Evolutionary conservation across 2,113 vertebrate genomes (phyloP), one percentile per base, ranked within the genome.

Genomic region (Phyllopteryx taeniolatus): DNA sequence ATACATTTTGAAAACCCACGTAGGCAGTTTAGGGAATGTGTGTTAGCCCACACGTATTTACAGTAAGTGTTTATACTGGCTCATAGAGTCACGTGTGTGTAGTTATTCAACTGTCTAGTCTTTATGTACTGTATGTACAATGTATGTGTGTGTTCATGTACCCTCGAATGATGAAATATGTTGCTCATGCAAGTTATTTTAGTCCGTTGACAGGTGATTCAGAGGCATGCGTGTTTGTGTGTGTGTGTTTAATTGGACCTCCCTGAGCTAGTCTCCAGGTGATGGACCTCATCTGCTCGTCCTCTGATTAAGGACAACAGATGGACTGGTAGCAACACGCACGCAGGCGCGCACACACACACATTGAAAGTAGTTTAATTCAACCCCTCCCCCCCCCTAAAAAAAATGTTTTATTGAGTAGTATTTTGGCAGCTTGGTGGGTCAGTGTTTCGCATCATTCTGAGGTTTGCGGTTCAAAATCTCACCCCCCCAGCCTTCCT

Each of bases 271-370:
- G 80, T 86, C 88, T 91, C 80, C 86, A 89, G 90, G 90, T 90
- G 85, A 90, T 17, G 75, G 84, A 85, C 86, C 87, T 91, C 90
- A 88, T 87, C 85, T 90, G 88, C 78, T 89, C 87, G 81, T 72
- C 75, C 79, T 71, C 76, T 90, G 83, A 91, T 91, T 91, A 90
- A 89, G 84, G 83, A 89, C 87, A 90, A 89, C 90, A 91, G 87
- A 90, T 90, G 89, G 89, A 87, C 82, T 80, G 75, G 73, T 76
- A 77, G 47, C 74, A 76, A 47, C 66, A 68, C 65, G 72, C 82
- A 78, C 66, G 42, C 67, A 22, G 49, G 59, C 62, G 54, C 71
- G 47, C 53, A 46, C 43, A 64, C 51, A 64, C 51, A 73, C 74
- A 68, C 63, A 69, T 8, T 43, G n/a, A 74, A 60, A 43, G 35